Conservation (phyloP, 2,797 vertebrate species). For the Crax fasciolata region DNA sequence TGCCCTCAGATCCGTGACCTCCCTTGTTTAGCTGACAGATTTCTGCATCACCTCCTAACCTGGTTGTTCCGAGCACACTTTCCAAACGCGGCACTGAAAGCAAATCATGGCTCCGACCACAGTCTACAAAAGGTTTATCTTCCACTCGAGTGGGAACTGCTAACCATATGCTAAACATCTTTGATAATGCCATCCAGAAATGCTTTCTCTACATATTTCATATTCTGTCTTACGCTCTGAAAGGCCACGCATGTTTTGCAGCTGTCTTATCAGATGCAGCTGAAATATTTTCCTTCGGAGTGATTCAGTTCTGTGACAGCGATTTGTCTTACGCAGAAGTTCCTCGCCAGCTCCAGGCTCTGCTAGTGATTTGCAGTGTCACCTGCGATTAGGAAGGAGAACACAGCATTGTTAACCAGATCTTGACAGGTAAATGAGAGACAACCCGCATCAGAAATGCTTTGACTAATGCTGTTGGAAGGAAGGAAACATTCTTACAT, state of each 20-base stretch:
- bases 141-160: conserved; percentile 8
- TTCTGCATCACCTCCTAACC: neutral
- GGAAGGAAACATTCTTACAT: neutral
- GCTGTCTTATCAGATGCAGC: conserved; percentile 24
- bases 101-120: neutral
- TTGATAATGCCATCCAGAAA: neutral
- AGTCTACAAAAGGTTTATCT: conserved; percentile 19
- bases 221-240: conserved; percentile 1
- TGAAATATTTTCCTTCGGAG: conserved; percentile 12
- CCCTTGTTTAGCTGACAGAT: neutral
- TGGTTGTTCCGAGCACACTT: neutral
- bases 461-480: neutral
- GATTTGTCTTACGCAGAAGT: conserved; percentile 16
- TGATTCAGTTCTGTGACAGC: neutral
- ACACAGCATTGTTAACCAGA: neutral
- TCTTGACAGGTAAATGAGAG: conserved; percentile 20
- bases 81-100: neutral
- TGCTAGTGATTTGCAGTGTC: conserved; percentile 27
- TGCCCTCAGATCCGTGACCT: neutral
- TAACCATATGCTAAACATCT: conserved; percentile 18
- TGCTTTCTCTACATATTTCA: neutral
- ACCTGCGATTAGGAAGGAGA: conserved; percentile 7
- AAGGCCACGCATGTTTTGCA: neutral
- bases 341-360: conserved; percentile 14
- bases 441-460: neutral